Base-by-base conservation (phyloP, 1,140 invertebrate genomes). In the Hestina assimilis region DNA sequence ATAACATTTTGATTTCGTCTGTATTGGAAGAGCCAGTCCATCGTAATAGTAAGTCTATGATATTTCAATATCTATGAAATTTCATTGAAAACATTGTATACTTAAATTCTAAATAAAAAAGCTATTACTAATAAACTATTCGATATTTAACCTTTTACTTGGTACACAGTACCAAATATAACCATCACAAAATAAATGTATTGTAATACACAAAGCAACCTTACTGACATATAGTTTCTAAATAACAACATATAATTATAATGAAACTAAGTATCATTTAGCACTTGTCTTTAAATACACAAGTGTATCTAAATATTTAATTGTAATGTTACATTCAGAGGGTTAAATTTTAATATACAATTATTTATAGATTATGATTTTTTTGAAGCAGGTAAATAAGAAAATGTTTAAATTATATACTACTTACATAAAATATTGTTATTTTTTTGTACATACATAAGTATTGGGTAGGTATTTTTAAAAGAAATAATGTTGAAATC, bases 151-250 rank as follows among this genome's bases (percentile, higher is more conserved):
- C 46, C 33, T 67, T 62, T 55, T 66, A 67, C 54, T 75, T 75
- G 70, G 56, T 82, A 79, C 79, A 79, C 71, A 74, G 79, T 79
- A 82, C 75, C 71, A 76, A 78, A 68, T 78, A 66, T 66, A 62
- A 66, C 55, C 56, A 77, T 72, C 66, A 75, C 66, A 72, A 65
- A 64, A 42, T 66, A 50, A 50, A 57, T 29, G 7, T 63, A 58
- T 53, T 56, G 47, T 40, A 48, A 59, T 58, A 55, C 41, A 57
- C 26, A 17, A 51, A 47, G 33, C 11, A 17, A 31, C 17, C 29
- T 47, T 19, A 9, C 43, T 15, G 9, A 15, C 26, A 56, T 56
- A 45, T 45, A 23, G n/a, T 35, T 40, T 31, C 26, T 21, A 43
- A 19, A 11, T 29, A 23, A 48, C 31, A 20, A 42, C 33, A 23